Percentiles rank a stretch among this genome's conserved stretches.
phyloP scores from a whole-genome alignment of 2,888 invertebrate genomes.

The Globia sparganii region DNA sequence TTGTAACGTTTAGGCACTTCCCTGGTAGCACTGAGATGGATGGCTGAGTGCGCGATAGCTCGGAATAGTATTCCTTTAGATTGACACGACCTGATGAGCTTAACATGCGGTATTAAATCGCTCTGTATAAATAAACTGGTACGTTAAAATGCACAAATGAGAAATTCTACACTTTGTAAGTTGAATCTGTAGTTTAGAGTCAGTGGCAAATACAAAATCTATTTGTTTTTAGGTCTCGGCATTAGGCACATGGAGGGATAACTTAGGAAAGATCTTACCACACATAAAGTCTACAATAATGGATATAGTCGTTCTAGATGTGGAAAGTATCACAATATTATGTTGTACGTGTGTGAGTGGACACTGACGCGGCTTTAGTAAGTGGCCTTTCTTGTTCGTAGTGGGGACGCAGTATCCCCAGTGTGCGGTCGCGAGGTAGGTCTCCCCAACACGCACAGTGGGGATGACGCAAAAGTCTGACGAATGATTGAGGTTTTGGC shows the following conservation, averaged over 20 bases:
- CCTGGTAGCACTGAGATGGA: conserved; percentile 42
- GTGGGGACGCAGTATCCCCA: conserved; percentile 8
- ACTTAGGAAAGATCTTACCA: conserved; percentile 32
- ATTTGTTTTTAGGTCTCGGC: conserved; percentile 48
- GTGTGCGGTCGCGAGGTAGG: background rate
- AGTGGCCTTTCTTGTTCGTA: conserved; percentile 52
- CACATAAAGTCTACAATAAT: conserved; percentile 22
- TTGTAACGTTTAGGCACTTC: conserved; percentile 52
- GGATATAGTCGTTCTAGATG: conserved; percentile 22
- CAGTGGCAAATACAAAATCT: conserved; percentile 42
- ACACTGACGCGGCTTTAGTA: conserved; percentile 52
- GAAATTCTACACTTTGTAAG: conserved; percentile 39
- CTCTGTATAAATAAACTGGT: conserved; percentile 47
- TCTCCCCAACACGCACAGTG: background rate
- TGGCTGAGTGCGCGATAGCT: conserved; percentile 46
- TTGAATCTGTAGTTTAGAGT: conserved; percentile 54
- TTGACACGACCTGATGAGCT: conserved; percentile 68
- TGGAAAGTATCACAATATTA: conserved; percentile 25
- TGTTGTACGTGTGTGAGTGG: conserved; percentile 29
- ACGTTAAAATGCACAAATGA: conserved; percentile 48
- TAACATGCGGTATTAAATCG: conserved; percentile 59
- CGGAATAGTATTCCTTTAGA: conserved; percentile 51
- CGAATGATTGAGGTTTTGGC: conserved; percentile 36
- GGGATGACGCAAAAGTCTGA: conserved; percentile 25
- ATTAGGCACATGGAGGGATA: conserved; percentile 46